Percentiles rank a stretch among this genome's conserved stretches.
phyloP scores from a whole-genome alignment of 2,113 vertebrate genomes.

The Ginglymostoma cirratum region DNA sequence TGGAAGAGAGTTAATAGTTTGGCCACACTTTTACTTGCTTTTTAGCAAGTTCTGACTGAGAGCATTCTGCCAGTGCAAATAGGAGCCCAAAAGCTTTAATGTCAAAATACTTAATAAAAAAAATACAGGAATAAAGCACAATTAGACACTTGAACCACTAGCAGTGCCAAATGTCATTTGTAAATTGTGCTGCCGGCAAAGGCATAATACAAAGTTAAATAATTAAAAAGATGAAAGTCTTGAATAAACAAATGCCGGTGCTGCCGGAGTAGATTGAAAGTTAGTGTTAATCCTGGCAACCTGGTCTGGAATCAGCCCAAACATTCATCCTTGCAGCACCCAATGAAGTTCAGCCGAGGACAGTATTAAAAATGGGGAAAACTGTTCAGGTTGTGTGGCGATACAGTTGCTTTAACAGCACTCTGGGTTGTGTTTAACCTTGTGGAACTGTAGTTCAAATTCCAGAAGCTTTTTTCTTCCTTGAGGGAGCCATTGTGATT shows the following conservation, averaged over 20 bases:
- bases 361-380: slow-evolving; percentile 51
- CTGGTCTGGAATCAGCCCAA: slow-evolving; percentile 45
- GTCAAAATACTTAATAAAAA: slow-evolving; percentile 26
- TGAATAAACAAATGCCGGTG: slow-evolving; percentile 48
- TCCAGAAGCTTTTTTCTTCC: not conserved
- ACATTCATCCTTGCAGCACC: slow-evolving; percentile 27
- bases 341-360: slow-evolving; percentile 46
- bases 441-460: no score
- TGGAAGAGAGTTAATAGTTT: not conserved
- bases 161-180: slow-evolving; percentile 54
- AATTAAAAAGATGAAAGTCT: slow-evolving; percentile 51
- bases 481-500: not conserved
- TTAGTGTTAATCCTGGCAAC: slow-evolving; percentile 46
- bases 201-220: slow-evolving; percentile 47
- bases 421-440: not conserved
- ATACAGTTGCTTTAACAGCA: not conserved
- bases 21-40: not conserved
- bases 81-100: slow-evolving; percentile 17
- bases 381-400: slow-evolving; percentile 48
- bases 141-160: slow-evolving; percentile 40
- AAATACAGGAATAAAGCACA: slow-evolving; percentile 12
- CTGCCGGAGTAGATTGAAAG: slow-evolving; percentile 50
- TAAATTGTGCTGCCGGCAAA: slow-evolving; percentile 46
- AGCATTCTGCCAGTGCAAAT: slow-evolving; percentile 16
- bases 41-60: not conserved